Base-by-base conservation (phyloP, 2,888 invertebrate species). In the Ischnura elegans region DNA sequence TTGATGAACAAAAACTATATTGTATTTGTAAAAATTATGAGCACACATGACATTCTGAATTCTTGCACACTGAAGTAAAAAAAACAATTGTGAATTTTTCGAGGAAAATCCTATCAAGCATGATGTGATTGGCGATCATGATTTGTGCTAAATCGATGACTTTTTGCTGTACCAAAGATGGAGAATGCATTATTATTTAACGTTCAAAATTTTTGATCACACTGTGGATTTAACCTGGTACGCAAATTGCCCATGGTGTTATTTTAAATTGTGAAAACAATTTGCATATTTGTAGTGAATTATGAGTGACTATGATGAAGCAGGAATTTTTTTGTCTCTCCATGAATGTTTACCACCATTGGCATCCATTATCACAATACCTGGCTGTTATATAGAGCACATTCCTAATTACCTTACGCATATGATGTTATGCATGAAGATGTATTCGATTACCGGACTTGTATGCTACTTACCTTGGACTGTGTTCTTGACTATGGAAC, bases 391-490 rank as follows among this genome's bases (percentile, higher is more conserved):
- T 90, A 90, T 90, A 90, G 90, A 90, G 90, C 90, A 90, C 90
- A 90, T 90, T 90, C 90, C 90, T 90, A 90, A 61, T 90, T 90
- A 90, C 90, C 90, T 61, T 90, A 90, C 55, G 90, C 90, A 90
- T 90, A 90, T 90, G 90, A 61, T 90, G 90, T 90, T 76, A 90
- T 61, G 90, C 90, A 90, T 43, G 66, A 90, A 90, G 90, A 90
- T 90, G 90, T 90, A 90, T 90, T 90, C 43, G 66, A 90, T 90
- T 66, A 43, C 90, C 61, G 45, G 43, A 90, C 90, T 61, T 90
- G 90, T 90, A 90, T 90, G 90, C 90, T 90, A 90, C 61, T 90
- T 90, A 90, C 90, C 90, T 90, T 90, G 90, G 90, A 90, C 90
- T 90, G 90, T 90, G 90, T 90, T 90, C 90, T 90, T 61, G 25